Evolutionary conservation across 1,140 invertebrate species (phyloP).

Genomic region (Brachionus manjavacas): DNA sequence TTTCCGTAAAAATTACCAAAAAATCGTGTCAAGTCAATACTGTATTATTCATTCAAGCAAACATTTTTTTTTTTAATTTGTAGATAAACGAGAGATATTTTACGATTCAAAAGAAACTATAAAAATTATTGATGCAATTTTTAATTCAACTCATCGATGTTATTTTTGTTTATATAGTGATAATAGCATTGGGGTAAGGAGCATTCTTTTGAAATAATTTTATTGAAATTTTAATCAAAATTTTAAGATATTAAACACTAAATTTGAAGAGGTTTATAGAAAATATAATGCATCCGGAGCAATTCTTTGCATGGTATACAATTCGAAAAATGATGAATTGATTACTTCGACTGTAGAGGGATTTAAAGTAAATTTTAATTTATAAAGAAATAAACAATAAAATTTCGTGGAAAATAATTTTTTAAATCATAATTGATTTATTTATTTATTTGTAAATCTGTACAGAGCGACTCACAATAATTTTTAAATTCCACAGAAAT

Average conservation of each 20-base stretch:
- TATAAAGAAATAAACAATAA: not conserved
- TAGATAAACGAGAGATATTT: not conserved
- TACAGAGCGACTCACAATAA: no score
- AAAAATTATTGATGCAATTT: constrained; percentile 1
- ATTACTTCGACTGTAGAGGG: constrained; percentile 56
- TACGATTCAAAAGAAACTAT: not conserved
- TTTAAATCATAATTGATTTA: no score
- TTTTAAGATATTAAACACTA: constrained; percentile 51
- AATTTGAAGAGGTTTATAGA: constrained; percentile 53
- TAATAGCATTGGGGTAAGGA: not conserved
- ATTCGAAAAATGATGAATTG: constrained; percentile 54
- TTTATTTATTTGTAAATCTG: no score
- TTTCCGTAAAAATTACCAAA: no score
- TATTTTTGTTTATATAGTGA: constrained; percentile 9
- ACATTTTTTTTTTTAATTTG: not conserved
- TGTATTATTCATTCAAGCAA: no score
- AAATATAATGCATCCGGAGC: constrained; percentile 52
- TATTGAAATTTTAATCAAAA: constrained; percentile 14
- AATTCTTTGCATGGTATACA: constrained; percentile 55
- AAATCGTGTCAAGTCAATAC: no score
- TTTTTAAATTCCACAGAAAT: no score
- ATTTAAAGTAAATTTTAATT: constrained; percentile 48
- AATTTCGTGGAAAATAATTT: not conserved
- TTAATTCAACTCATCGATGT: not conserved
- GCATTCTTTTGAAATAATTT: no score